Evolutionary conservation across 1,140 invertebrate genomes (phyloP), one percentile per base, ranked within the genome.

Genomic region (Caenorhabditis briggsae): DNA sequence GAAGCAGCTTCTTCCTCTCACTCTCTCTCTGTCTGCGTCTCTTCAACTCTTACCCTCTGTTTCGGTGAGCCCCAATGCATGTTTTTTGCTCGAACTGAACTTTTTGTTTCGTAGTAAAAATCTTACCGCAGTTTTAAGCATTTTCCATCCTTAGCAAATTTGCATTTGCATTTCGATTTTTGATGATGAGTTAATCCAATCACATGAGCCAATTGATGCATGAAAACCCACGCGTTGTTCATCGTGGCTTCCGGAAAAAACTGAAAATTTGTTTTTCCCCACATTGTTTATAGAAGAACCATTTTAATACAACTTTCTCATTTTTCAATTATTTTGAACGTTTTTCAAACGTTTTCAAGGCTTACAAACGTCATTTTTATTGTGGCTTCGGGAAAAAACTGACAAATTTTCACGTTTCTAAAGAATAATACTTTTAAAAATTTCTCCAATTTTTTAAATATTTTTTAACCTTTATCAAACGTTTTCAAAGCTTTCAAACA

Each of bases 331-430:
- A n/a, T n/a, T n/a, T n/a, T n/a, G n/a, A n/a, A n/a, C n/a, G n/a
- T n/a, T n/a, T n/a, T n/a, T n/a, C n/a, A n/a, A n/a, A n/a, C n/a
- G n/a, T n/a, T n/a, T n/a, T n/a, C n/a, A n/a, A n/a, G n/a, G n/a
- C n/a, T n/a, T n/a, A n/a, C n/a, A n/a, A n/a, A n/a, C n/a, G n/a
- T n/a, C n/a, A n/a, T n/a, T n/a, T 82, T 83, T 59, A 85, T 70
- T 58, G 86, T 85, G n/a, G 82, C 82, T 25, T 87, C 83, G 0
- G 86, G 86, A n/a, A 84, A 84, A 58, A 87, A 87, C 86, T 87
- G 83, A 87, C n/a, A 87, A 65, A 48, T 48, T n/a, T n/a, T n/a
- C n/a, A n/a, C n/a, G n/a, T n/a, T n/a, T n/a, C n/a, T n/a, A n/a
- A n/a, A n/a, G n/a, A n/a, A 33, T 33, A 33, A 33, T 3, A 33